These are phyloP conservation scores for Miniopterus natalensis DNA, from an alignment of 2,113 vertebrate genomes.

Conservation along the genomic window DNA sequence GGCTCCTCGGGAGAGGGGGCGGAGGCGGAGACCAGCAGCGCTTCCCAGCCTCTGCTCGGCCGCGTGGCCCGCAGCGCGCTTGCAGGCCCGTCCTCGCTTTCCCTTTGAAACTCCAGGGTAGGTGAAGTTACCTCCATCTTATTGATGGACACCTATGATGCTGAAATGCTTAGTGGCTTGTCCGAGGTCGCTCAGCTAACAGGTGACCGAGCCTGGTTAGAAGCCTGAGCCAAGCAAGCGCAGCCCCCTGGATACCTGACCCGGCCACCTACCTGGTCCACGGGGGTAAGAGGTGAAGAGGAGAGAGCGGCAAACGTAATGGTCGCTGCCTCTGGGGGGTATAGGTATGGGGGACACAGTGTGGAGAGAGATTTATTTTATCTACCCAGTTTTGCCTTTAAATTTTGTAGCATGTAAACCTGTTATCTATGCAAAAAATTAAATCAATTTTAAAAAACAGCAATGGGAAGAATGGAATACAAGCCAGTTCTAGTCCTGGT, in stretches of 20 bases:
- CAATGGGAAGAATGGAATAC: not conserved
- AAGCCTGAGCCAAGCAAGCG: not conserved
- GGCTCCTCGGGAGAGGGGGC: not conserved
- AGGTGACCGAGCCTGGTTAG: not conserved
- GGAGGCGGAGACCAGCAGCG: not conserved
- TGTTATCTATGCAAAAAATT: not conserved
- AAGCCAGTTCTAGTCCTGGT: not conserved
- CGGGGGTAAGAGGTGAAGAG: not conserved
- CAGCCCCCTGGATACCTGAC: not conserved
- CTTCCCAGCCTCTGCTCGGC: too few relatives aligned
- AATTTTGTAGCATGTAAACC: not conserved
- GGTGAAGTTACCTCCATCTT: not conserved
- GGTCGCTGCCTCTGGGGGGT: not conserved
- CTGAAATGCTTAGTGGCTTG: not conserved
- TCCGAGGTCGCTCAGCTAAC: not conserved
- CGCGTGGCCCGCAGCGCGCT: too few relatives aligned
- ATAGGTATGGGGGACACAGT: not conserved
- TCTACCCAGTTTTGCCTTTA: not conserved
- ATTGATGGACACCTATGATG: not conserved
- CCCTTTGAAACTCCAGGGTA: not conserved
- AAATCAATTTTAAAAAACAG: slow-evolving; percentile 9
- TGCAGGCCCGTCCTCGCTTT: not conserved
- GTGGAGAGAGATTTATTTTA: not conserved
- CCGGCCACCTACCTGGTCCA: not conserved
- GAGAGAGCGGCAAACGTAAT: not conserved